Evolutionary conservation across 1,140 invertebrate genomes (phyloP), one percentile per base, ranked within the genome.

Genomic region (Apocrypta bakeri): DNA sequence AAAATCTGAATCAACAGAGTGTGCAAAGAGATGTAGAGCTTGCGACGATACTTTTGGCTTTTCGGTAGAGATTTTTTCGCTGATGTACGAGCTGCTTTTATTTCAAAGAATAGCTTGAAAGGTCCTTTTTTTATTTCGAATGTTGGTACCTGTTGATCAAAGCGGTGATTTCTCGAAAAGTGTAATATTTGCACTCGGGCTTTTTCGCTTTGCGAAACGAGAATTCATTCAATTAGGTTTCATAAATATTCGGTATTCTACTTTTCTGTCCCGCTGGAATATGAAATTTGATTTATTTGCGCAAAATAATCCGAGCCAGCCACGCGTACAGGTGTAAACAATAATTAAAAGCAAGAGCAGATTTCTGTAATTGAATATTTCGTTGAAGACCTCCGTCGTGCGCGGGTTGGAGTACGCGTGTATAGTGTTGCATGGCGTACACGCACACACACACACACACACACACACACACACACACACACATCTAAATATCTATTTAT

Each of bases 281-380:
- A n/a, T n/a, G 48, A n/a, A 56, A 56, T 56, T 56, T 21, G 48
- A 56, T 56, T 21, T 56, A 21, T 56, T 56, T 56, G 17, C 48
- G 48, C 7, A 56, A 56, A 56, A 56, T 56, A 56, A 56, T 56
- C 48, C 48, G 48, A 56, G 48, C 17, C 17, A 21, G 48, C 17
- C 48, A 7, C 48, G 21, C 48, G 17, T n/a, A n/a, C 7, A 21
- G 48, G 17, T 73, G 25, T n/a, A 75, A 75, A 75, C 63, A n/a
- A 64, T 64, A 76, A 76, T 76, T 64, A 76, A 61, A 64, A 76
- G 31, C 6, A 56, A 64, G 74, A 31, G 29, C 11, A 76, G 77
- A 72, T 79, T 61, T 79, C 8, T 72, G 68, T 79, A 79, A 79
- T 71, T 79, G 68, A 79, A 79, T 79, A 79, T 79, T 71, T 79